A percentile compares a stretch with the other conserved stretches of the same genome.
Evolutionary conservation across 2,888 invertebrate species (phyloP).

Genomic region (Coremacera marginata): DNA sequence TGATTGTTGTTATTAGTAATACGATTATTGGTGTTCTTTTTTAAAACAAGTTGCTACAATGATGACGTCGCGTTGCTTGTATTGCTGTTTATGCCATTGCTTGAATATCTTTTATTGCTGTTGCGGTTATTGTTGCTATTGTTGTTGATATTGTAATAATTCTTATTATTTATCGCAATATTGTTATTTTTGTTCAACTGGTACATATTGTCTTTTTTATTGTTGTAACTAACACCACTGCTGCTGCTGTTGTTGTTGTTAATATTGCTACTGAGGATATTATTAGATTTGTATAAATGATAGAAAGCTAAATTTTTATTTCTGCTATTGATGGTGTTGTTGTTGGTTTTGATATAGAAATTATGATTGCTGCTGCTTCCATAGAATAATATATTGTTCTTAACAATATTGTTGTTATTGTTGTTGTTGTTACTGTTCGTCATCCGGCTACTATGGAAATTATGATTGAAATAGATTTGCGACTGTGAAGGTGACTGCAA

Average conservation of each 20-base stretch:
- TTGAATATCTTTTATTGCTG: background rate
- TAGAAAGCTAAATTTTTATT: background rate
- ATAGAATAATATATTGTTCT: conserved; percentile 26
- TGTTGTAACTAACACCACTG: background rate
- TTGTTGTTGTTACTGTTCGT: conserved; percentile 22
- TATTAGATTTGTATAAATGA: background rate
- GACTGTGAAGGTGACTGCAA: conserved; percentile 44
- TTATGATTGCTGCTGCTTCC: conserved; percentile 42
- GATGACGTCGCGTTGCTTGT: conserved; percentile 5
- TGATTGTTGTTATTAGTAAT: background rate
- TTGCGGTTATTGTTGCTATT: background rate
- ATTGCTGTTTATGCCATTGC: background rate
- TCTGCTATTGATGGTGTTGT: conserved; percentile 39
- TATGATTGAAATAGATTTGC: conserved; percentile 46
- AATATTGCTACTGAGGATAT: background rate
- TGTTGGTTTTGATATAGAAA: conserved; percentile 38
- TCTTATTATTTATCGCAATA: background rate
- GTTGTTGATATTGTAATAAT: background rate
- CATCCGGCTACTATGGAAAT: conserved; percentile 35
- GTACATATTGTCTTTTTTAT: background rate
- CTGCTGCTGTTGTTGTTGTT: background rate
- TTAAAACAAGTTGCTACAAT: background rate
- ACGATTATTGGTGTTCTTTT: background rate
- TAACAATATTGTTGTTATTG: conserved; percentile 21
- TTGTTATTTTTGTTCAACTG: conserved; percentile 4